Base-by-base conservation (phyloP, 1,140 invertebrate species). In the Pseudomyrmex dendroicus region DNA sequence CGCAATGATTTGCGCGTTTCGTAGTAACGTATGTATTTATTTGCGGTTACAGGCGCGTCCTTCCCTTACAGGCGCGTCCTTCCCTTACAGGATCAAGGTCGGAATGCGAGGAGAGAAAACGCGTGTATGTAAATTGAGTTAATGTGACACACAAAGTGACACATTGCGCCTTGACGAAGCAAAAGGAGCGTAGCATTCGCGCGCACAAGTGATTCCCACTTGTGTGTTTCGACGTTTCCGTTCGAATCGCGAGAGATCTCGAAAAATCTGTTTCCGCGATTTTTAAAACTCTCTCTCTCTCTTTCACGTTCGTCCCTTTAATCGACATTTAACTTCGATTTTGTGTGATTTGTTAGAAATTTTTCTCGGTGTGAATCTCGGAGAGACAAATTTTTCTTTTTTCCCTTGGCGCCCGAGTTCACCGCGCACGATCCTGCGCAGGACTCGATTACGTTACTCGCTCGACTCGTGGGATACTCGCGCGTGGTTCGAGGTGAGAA, bases 401-500 rank as follows among this genome's bases (percentile, higher is more conserved):
- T 22, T 22, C 1, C 8, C 15, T 22, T 3, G 52, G 8, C n/a
- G 25, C 25, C 25, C 25, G 25, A 3, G 2, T 25, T 2, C 2
- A 25, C 25, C 3, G 25, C 25, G 35, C 35, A 35, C 74, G 52
- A 7, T 22, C 74, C 74, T 78, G 74, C 35, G 35, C 35, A 35
- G 3, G 4, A 35, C 35, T 67, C 48, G 12, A 44, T 78, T 59
- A 78, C 64, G 64, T 77, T 77, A 67, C 35, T 35, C 73, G 62
- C n/a, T 61, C 68, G 22, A 59, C 72, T 87, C 80, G 82, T 87
- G 86, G 68, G 82, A 86, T 78, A 73, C 13, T 86, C 13, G 62
- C 62, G 73, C 82, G 50, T 83, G 54, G 66, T 52, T 85, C 74
- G 73, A 66, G 72, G 82, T 63, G 76, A 57, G 73, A 83, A 10